These are phyloP conservation scores for Eupithecia dodoneata DNA, from an alignment of 2,888 invertebrate genomes.

Conservation along the genomic window DNA sequence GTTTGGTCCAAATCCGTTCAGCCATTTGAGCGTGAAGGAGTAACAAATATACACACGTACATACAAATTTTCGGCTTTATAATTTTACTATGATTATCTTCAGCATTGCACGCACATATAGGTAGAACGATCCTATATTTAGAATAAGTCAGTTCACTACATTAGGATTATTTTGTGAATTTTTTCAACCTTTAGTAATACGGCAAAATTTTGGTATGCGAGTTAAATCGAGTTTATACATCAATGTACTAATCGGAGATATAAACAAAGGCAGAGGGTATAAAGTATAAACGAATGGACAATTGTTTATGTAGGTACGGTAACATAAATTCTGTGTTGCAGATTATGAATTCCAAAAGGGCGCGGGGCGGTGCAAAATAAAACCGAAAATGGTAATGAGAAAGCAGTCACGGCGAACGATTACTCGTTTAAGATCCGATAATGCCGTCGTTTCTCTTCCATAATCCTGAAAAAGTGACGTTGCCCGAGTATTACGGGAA, in stretches of 20 bases:
- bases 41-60: not conserved
- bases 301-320: not conserved
- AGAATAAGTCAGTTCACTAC: not conserved
- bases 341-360: constrained; percentile 34
- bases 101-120: not conserved
- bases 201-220: not conserved
- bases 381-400: constrained; percentile 70
- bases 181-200: not conserved
- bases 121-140: not conserved
- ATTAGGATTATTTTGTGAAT: not conserved
- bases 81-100: not conserved
- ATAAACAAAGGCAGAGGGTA: not conserved
- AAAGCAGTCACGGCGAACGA: constrained; percentile 68
- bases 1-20: not conserved
- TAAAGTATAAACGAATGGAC: not conserved
- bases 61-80: too few relatives aligned
- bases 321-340: not conserved
- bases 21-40: not conserved
- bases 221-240: too few relatives aligned
- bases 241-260: not conserved
- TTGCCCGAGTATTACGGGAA: constrained; percentile 50
- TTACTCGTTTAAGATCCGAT: constrained; percentile 77
- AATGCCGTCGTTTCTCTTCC: constrained; percentile 77
- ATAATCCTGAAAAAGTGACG: constrained; percentile 80
- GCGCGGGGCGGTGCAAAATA: constrained; percentile 45